These are phyloP conservation scores for Papio anubis DNA, from an alignment of 2,113 vertebrate species.

Conservation along the genomic window DNA sequence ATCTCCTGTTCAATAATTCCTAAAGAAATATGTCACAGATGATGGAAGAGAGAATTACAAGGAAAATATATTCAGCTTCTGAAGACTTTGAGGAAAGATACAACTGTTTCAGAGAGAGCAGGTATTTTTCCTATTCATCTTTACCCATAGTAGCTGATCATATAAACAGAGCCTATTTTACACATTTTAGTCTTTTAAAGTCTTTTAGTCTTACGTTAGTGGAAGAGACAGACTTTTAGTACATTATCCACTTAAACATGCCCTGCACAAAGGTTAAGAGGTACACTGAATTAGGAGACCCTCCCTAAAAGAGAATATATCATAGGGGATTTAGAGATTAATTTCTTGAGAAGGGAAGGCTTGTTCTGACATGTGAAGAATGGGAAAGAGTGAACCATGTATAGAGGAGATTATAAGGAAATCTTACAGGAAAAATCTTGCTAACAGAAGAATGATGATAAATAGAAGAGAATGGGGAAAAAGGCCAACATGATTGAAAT, in stretches of 20 bases:
- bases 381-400: rapidly evolving
- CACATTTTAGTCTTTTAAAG: background rate
- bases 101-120: background rate
- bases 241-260: background rate
- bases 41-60: background rate
- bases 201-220: background rate
- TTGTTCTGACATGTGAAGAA: no score
- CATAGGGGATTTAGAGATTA: background rate
- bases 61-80: background rate
- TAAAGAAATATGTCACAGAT: background rate
- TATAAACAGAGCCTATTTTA: no score
- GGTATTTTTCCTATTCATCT: background rate
- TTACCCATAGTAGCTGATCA: background rate
- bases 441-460: background rate
- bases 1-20: background rate
- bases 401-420: background rate
- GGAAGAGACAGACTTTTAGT: background rate
- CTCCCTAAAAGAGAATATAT: background rate
- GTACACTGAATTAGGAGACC: background rate
- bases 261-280: background rate
- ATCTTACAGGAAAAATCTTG: background rate
- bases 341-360: background rate
- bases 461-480: background rate
- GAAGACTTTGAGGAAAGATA: background rate
- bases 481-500: background rate